These are phyloP conservation scores for Myotis planiceps DNA, from an alignment of 2,797 vertebrate species.

Conservation along the genomic window DNA sequence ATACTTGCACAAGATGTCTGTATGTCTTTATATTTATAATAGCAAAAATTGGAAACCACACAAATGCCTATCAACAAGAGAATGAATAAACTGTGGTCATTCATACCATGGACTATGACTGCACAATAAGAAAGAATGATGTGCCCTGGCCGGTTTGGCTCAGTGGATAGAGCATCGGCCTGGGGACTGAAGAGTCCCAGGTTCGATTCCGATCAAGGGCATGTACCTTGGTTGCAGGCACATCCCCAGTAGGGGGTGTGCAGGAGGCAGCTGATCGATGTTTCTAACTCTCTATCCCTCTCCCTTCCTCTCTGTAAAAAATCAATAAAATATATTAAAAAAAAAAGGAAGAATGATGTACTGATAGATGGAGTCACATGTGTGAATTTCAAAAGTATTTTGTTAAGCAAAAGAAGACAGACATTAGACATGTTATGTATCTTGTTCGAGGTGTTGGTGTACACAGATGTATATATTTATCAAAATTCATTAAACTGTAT, in stretches of 20 bases:
- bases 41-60: neutral
- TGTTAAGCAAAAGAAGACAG: neutral
- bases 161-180: too few species aligned
- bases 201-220: too few species aligned
- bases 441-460: neutral
- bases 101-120: rapidly evolving
- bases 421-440: neutral
- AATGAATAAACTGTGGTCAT: neutral
- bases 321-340: too few species aligned
- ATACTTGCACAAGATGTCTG: neutral
- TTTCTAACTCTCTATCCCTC: too few species aligned
- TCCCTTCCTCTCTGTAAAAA: too few species aligned
- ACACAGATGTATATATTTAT: neutral
- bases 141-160: too few species aligned
- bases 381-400: too few species aligned
- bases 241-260: too few species aligned
- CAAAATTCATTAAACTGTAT: neutral
- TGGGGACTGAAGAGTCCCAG: too few species aligned
- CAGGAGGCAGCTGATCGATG: too few species aligned
- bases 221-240: too few species aligned
- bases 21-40: neutral
- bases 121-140: neutral
- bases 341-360: too few species aligned
- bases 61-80: neutral
- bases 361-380: neutral